Base-by-base conservation (phyloP, 2,888 invertebrate species). In the Embidobia sp. region DNA sequence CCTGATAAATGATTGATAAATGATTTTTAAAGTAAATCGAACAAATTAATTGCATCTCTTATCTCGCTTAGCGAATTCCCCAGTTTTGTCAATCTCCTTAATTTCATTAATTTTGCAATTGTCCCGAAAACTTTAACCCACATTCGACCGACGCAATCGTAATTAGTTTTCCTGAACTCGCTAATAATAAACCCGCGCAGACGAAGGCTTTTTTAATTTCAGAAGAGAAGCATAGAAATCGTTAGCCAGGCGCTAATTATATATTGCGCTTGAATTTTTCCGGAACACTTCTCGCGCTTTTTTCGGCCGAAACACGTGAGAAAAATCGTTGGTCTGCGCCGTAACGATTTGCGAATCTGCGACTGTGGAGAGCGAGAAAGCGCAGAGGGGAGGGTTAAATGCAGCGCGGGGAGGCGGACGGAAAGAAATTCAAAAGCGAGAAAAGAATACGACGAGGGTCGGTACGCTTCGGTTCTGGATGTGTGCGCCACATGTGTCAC, bases 161-260 rank as follows among this genome's bases (percentile, higher is more conserved):
- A n/a, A n/a, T n/a, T n/a, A n/a, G n/a, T n/a, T n/a, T n/a, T n/a
- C n/a, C n/a, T n/a, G n/a, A n/a, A n/a, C n/a, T n/a, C n/a, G n/a
- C n/a, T n/a, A n/a, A n/a, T n/a, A n/a, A n/a, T n/a, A n/a, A n/a
- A n/a, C n/a, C n/a, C n/a, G n/a, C n/a, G n/a, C n/a, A n/a, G n/a
- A n/a, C n/a, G n/a, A n/a, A n/a, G n/a, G n/a, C n/a, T n/a, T n/a
- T n/a, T n/a, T n/a, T n/a, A n/a, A n/a, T n/a, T n/a, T n/a, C n/a
- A n/a, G n/a, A n/a, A n/a, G n/a, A n/a, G n/a, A n/a, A 51, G 48
- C 63, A 35, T 51, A 53, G 42, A 55, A 69, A 49, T 76, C 51
- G 57, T 70, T 42, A 69, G 63, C 29, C 27, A 33, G 61, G 48
- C 55, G 69, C 63, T 76, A 76, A 76, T 76, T 76, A 76, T 64